A percentile compares a stretch with the other conserved stretches of the same genome.
Evolutionary conservation across 2,113 vertebrate genomes (phyloP).

Genomic region (Psammodynastes pulverulentus): DNA sequence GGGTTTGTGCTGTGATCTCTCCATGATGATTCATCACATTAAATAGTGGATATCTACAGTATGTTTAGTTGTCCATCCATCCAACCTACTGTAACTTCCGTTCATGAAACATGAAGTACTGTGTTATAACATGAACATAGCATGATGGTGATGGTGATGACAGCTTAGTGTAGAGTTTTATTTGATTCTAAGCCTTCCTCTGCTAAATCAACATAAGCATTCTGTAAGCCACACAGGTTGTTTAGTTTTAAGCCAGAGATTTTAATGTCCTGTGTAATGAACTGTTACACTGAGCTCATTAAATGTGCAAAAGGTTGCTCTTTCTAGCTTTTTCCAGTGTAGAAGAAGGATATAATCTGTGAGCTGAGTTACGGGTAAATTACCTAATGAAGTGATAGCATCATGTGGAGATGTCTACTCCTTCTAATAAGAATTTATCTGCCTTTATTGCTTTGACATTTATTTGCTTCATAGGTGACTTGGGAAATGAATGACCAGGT

Average conservation of each 20-base stretch:
- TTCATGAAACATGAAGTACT: not conserved
- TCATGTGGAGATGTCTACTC: constrained; percentile 55
- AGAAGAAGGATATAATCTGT: constrained; percentile 45
- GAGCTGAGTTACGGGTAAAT: constrained; percentile 59
- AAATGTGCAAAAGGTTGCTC: constrained; percentile 48
- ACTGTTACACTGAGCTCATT: constrained; percentile 52
- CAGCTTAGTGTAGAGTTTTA: constrained; percentile 22
- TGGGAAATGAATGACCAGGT: constrained; percentile 63
- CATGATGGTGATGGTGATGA: not conserved
- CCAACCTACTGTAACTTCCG: not conserved
- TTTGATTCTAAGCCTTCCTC: not conserved
- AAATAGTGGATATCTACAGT: not conserved
- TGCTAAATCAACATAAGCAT: not conserved
- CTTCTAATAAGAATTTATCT: constrained; percentile 72
- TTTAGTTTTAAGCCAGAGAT: constrained; percentile 61
- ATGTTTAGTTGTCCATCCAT: not conserved
- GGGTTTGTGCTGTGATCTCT: not conserved
- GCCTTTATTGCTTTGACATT: constrained; percentile 70
- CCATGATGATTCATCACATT: not conserved
- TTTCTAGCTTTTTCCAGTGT: constrained; percentile 42
- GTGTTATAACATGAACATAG: not conserved
- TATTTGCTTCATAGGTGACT: constrained; percentile 66
- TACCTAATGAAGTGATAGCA: constrained; percentile 66
- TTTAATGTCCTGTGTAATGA: constrained; percentile 67
- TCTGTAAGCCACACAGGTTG: constrained; percentile 42